Base-by-base conservation (phyloP, 2,888 invertebrate genomes). In the Tetramorium bicarinatum region DNA sequence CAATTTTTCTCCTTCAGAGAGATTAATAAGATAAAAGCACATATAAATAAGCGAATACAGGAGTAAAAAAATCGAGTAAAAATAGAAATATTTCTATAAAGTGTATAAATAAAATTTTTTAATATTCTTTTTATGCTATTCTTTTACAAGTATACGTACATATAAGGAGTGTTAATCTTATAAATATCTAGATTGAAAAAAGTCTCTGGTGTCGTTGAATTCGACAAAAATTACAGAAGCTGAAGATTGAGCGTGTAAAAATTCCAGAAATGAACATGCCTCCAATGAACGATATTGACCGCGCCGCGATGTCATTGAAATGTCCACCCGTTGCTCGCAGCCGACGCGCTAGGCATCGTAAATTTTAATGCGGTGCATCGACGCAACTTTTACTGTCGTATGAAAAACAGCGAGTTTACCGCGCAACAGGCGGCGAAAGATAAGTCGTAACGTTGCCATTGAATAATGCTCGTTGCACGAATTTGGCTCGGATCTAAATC, bases 351-450 rank as follows among this genome's bases (percentile, higher is more conserved):
- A 71, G 71, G 15, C 59, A 54, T 44, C 62, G 62, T 83, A 71
- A 83, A 83, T 80, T 79, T 79, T n/a, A 69, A 34, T 61, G 64
- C 54, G 15, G n/a, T 59, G 62, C 62, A 72, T 82, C 67, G 80
- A 71, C 83, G 64, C 76, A 83, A 52, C 38, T 81, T 83, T 72
- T 83, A 52, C 72, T 52, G 52, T 38, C 54, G 25, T 49, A 67
- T 66, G 80, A 79, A 79, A 79, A 83, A 83, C 83, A 64, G 62
- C 52, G 71, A 61, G 69, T 56, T 62, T 34, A 54, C 49, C 34
- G 75, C 64, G 85, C 87, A 85, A 87, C 87, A 88, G 89, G 89
- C 89, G 87, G 71, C 82, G 74, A 85, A 84, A 79, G 82, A 80
- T 85, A 84, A 86, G 86, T 87, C 64, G 83, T 77, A 75, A 81